phyloP scores from a whole-genome alignment of 23 tunicate genomes.

The Ciona savignyi region DNA sequence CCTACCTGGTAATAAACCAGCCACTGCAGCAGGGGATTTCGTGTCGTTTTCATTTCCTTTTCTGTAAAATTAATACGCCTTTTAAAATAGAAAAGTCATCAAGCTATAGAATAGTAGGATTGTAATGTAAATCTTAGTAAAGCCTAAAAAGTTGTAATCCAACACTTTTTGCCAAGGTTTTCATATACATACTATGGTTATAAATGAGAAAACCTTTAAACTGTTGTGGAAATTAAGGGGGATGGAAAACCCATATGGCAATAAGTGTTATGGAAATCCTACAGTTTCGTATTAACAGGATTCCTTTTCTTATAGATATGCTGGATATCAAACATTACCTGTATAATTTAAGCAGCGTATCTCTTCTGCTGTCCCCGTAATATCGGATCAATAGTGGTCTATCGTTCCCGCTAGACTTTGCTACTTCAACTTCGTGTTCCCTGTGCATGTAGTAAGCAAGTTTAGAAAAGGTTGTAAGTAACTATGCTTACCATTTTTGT shows the following conservation, averaged over 20 bases:
- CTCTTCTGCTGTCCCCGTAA: conserved; percentile 88
- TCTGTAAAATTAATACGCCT: neutral
- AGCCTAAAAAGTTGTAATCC: too few relatives aligned
- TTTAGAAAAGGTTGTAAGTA: too few relatives aligned
- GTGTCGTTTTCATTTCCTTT: conserved; percentile 34
- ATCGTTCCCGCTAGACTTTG: conserved; percentile 36
- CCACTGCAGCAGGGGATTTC: conserved; percentile 9
- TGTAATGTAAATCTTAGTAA: too few relatives aligned
- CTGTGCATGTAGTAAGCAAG: conserved; percentile 40
- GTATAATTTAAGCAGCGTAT: conserved; percentile 79
- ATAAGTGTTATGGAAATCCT: too few relatives aligned
- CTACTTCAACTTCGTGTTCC: conserved; percentile 68
- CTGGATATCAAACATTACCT: conserved; percentile 16
- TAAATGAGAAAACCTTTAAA: too few relatives aligned
- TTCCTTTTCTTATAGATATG: neutral
- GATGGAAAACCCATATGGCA: too few relatives aligned
- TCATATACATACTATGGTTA: too few relatives aligned
- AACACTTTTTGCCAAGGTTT: too few relatives aligned
- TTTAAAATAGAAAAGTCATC: neutral
- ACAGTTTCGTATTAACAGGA: neutral
- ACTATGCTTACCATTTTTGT: too few relatives aligned
- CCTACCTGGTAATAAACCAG: conserved; percentile 23
- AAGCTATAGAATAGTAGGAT: neutral
- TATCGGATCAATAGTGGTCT: conserved; percentile 58
- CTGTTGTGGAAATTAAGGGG: too few relatives aligned